Evolutionary conservation across 23 tunicate genomes (phyloP).

Genomic region (Botrylloides violaceus): DNA sequence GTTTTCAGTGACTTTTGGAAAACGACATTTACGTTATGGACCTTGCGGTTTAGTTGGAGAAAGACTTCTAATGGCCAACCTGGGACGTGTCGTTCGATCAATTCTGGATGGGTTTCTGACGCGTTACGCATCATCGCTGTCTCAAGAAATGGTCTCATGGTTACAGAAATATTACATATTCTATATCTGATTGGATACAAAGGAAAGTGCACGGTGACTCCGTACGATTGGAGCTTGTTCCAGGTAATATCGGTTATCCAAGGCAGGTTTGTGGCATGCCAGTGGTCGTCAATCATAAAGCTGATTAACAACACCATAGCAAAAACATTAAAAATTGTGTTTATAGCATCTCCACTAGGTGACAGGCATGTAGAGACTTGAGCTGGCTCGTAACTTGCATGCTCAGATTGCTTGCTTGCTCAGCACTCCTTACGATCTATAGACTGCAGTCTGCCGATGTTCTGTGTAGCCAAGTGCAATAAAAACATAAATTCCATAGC

Average conservation of each 20-base stretch:
- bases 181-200: slow-evolving; percentile 47
- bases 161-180: slow-evolving; percentile 50
- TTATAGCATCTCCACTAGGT: too few relatives aligned
- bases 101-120: slow-evolving; percentile 73
- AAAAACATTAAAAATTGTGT: too few relatives aligned
- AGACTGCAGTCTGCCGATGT: too few relatives aligned
- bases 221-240: slow-evolving; percentile 68
- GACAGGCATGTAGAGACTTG: too few relatives aligned
- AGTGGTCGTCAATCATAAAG: too few relatives aligned
- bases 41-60: slow-evolving; percentile 63
- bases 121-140: slow-evolving; percentile 53
- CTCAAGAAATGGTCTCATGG: slow-evolving; percentile 37
- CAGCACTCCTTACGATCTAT: too few relatives aligned
- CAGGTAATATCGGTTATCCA: slow-evolving; percentile 38
- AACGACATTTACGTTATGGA: slow-evolving; percentile 44
- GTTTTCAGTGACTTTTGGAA: slow-evolving; percentile 64
- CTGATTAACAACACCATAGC: too few relatives aligned
- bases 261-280: too few relatives aligned
- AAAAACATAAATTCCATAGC: too few relatives aligned
- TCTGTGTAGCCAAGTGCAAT: too few relatives aligned
- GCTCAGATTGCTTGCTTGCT: too few relatives aligned
- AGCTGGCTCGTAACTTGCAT: too few relatives aligned
- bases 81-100: slow-evolving; percentile 37
- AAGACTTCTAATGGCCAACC: slow-evolving; percentile 81
- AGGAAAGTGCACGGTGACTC: slow-evolving; percentile 58